These are phyloP conservation scores for Drosophila niveifrons DNA, from an alignment of 2,888 invertebrate species.

Conservation along the genomic window DNA sequence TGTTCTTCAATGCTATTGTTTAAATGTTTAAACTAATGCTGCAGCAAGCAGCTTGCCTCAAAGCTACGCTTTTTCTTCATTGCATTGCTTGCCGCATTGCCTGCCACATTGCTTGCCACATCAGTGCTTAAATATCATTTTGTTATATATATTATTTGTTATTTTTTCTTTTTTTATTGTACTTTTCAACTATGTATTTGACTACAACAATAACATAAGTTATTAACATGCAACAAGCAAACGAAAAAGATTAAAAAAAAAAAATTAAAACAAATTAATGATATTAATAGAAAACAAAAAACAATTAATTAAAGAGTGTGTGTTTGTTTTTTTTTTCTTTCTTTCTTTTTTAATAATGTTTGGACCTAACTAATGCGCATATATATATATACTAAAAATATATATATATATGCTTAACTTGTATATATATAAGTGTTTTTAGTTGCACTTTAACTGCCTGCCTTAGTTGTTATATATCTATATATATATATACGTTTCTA, in stretches of 20 bases:
- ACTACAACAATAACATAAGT: slow-evolving; percentile 51
- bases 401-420: slow-evolving; percentile 23
- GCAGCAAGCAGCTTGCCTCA: slow-evolving; percentile 15
- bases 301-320: slow-evolving; percentile 27
- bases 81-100: slow-evolving; percentile 22
- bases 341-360: slow-evolving; percentile 15
- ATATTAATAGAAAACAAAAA: slow-evolving; percentile 30
- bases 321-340: background rate
- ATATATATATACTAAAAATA: slow-evolving; percentile 33
- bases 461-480: slow-evolving; percentile 31
- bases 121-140: slow-evolving; percentile 22
- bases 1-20: slow-evolving; percentile 38
- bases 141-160: background rate
- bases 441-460: slow-evolving; percentile 63
- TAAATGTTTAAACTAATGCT: slow-evolving; percentile 13
- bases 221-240: slow-evolving; percentile 46
- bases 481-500: no score
- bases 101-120: slow-evolving; percentile 14
- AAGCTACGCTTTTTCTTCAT: slow-evolving; percentile 4
- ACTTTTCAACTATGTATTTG: slow-evolving; percentile 46
- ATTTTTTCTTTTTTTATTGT: slow-evolving; percentile 20
- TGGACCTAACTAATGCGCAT: slow-evolving; percentile 51
- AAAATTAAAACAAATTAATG: slow-evolving; percentile 1
- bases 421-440: slow-evolving; percentile 46
- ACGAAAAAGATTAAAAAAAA: background rate